Evolutionary conservation across 1,140 invertebrate genomes (phyloP), one percentile per base, ranked within the genome.

Genomic region (Lepidurus arcticus): DNA sequence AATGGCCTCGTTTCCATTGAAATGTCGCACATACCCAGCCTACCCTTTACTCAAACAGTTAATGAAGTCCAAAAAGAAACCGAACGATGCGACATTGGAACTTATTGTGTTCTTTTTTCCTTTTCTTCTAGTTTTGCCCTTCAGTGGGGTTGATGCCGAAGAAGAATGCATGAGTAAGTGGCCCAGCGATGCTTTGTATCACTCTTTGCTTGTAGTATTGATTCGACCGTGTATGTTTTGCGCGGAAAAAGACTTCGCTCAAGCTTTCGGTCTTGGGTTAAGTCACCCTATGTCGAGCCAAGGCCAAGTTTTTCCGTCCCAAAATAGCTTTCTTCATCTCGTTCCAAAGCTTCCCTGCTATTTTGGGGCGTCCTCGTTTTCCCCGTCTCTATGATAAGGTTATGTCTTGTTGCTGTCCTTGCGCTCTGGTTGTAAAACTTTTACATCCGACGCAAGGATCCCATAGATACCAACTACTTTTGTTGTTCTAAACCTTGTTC

Each of bases 91-190:
- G 34, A 34, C 34, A 0, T 65, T 65, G 53, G 16, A 65, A 13
- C 53, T 16, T 65, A 21, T 13, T 21, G 6, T 21, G 6, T 21
- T 21, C 53, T 65, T 65, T 65, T 16, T 65, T 21, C 21, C n/a
- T 9, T 16, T 7, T 16, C 13, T 13, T 65, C 53, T 65, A 65
- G 53, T 65, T 65, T 21, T 65, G 53, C 53, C 53, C 16, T 65
- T 65, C 53, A 13, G 2, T 65, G 53, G 53, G 21, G 13, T 65
- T 65, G n/a, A 65, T 16, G 53, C 53, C 21, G 53, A 65, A 21
- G 53, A 65, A 65, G 53, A 65, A 65, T 65, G 53, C 53, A 65
- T 65, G 53, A 65, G 53, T 65, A 65, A 65, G 53, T 65, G 13
- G 16, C 21, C 16, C 16, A 65, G 53, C 34, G 53, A 65, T 65